Evolutionary conservation across 2,888 invertebrate genomes (phyloP).

Genomic region (Oeneis ivallda): DNA sequence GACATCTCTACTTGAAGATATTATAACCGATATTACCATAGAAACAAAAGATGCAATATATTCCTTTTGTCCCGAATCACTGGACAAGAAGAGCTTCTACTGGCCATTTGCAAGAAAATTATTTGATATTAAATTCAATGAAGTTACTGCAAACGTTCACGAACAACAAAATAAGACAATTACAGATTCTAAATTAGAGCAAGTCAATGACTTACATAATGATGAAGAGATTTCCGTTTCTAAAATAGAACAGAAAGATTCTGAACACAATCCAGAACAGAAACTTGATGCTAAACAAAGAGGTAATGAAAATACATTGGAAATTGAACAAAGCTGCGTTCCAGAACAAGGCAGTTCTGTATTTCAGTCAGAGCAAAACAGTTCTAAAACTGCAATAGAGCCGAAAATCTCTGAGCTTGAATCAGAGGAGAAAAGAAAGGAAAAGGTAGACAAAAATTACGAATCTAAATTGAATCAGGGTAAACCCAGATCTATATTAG

Average conservation of each 20-base stretch:
- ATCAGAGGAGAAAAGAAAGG: neutral
- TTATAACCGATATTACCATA: constrained; percentile 37
- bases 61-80: constrained; percentile 30
- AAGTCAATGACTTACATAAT: neutral
- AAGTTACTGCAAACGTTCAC: constrained; percentile 7
- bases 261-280: neutral
- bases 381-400: neutral
- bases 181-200: constrained; percentile 1
- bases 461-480: neutral
- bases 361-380: neutral
- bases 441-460: neutral
- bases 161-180: neutral
- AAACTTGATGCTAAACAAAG: neutral
- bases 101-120: constrained; percentile 51
- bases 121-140: constrained; percentile 34
- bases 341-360: neutral
- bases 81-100: constrained; percentile 50
- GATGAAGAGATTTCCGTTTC: too few relatives aligned
- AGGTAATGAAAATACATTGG: neutral
- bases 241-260: neutral
- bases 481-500: neutral
- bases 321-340: neutral
- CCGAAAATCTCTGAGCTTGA: neutral
- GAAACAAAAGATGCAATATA: constrained; percentile 32
- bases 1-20: constrained; percentile 43